Evolutionary conservation across 2,113 vertebrate genomes (phyloP).

Genomic region (Salvelinus fontinalis): DNA sequence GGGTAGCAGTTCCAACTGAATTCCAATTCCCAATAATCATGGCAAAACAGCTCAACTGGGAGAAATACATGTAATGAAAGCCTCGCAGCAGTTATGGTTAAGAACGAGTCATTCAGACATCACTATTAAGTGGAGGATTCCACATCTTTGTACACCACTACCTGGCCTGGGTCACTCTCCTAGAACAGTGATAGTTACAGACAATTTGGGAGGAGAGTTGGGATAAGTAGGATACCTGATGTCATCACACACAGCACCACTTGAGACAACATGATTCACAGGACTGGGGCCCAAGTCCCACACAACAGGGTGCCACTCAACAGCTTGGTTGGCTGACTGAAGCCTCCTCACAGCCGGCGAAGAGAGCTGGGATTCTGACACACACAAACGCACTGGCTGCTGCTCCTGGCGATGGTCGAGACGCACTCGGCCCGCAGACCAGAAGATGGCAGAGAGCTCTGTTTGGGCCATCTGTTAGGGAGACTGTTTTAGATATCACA

Average conservation of each 20-base stretch:
- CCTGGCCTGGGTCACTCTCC: too few species aligned
- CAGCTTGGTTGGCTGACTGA: slow-evolving; percentile 42
- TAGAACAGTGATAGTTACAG: too few species aligned
- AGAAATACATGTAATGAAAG: not conserved
- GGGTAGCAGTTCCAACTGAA: too few species aligned
- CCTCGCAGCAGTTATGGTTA: not conserved
- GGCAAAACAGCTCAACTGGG: not conserved
- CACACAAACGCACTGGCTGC: slow-evolving; percentile 15
- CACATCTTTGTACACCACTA: too few species aligned
- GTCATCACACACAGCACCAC: slow-evolving; percentile 1
- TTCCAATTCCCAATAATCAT: too few species aligned
- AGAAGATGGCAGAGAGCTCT: slow-evolving; percentile 24
- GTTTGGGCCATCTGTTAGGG: slow-evolving; percentile 42
- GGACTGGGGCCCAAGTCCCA: slow-evolving; percentile 8
- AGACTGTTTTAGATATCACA: slow-evolving; percentile 44
- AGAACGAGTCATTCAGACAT: not conserved
- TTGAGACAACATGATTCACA: slow-evolving; percentile 18
- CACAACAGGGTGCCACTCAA: slow-evolving; percentile 21
- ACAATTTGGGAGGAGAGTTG: not conserved
- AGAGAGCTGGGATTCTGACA: not conserved
- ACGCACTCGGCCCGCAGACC: slow-evolving; percentile 14
- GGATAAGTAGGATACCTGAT: not conserved
- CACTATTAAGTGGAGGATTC: not conserved
- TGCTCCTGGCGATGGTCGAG: slow-evolving; percentile 24
- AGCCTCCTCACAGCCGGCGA: slow-evolving; percentile 15